Evolutionary conservation across 1,140 invertebrate species (phyloP).

Genomic region (Apis dorsata): DNA sequence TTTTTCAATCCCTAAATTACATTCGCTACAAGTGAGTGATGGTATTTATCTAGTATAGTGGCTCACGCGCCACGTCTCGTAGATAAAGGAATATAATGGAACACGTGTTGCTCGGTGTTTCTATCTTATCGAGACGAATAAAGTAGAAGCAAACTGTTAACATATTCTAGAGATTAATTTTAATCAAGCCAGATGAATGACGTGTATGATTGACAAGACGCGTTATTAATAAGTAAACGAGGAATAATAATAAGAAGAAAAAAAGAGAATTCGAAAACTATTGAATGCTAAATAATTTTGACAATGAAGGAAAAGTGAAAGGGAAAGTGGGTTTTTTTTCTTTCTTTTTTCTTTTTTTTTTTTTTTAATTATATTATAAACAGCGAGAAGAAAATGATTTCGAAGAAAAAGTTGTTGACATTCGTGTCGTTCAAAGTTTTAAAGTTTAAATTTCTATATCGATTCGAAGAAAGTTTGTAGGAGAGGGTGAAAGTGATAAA

Average conservation of each 20-base stretch:
- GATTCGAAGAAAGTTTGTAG: neutral
- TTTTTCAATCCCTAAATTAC: constrained; percentile 12
- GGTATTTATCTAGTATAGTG: constrained; percentile 4
- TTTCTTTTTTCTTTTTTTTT: neutral
- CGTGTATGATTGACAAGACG: too few relatives aligned
- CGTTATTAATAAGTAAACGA: neutral
- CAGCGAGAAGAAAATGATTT: neutral
- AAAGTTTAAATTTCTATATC: neutral
- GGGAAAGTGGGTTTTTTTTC: neutral
- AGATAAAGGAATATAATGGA: constrained; percentile 3
- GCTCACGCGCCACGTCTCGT: neutral
- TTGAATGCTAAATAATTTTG: neutral
- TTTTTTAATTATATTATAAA: neutral
- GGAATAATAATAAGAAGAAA: neutral
- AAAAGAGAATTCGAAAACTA: neutral
- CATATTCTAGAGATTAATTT: neutral
- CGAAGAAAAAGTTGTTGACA: neutral
- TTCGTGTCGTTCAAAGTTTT: neutral
- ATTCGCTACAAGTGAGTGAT: constrained; percentile 13
- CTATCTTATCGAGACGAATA: constrained; percentile 22
- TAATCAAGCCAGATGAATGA: neutral
- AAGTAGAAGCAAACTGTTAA: neutral
- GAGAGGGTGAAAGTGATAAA: neutral
- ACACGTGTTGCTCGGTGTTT: constrained; percentile 19
- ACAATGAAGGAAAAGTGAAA: too few relatives aligned